Evolutionary conservation across 1,140 invertebrate genomes (phyloP).

Genomic region (Drosophila mojavensis): DNA sequence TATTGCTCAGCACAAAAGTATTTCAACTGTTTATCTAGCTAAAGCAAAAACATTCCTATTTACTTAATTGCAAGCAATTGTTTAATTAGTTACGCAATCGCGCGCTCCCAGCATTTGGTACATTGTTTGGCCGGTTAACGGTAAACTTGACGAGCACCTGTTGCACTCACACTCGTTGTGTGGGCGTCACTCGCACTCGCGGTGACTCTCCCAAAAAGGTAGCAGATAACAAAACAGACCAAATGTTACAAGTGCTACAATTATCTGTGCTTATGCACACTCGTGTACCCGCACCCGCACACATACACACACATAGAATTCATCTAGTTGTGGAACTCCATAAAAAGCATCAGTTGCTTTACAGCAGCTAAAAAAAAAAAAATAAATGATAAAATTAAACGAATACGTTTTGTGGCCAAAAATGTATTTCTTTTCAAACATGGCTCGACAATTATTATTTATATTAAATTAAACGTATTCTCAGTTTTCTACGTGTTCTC

Average conservation of each 20-base stretch:
- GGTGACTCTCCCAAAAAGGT: conserved; percentile 33
- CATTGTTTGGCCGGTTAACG: conserved; percentile 50
- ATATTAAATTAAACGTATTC: conserved; percentile 50
- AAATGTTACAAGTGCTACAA: conserved; percentile 41
- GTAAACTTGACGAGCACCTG: conserved; percentile 64
- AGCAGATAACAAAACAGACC: conserved; percentile 43
- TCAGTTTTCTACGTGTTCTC: conserved; percentile 42
- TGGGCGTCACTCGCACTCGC: conserved; percentile 13
- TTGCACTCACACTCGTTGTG: conserved; percentile 41
- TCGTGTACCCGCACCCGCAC: conserved; percentile 18
- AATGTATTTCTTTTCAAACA: conserved; percentile 45
- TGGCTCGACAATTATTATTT: conserved; percentile 49
- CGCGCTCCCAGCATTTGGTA: conserved; percentile 29
- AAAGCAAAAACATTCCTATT: conserved; percentile 46
- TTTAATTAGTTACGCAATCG: conserved; percentile 80
- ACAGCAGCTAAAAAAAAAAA: conserved; percentile 29
- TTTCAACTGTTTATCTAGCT: conserved; percentile 53
- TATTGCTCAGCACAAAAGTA: conserved; percentile 47
- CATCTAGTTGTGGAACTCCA: conserved; percentile 34
- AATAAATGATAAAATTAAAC: conserved; percentile 34
- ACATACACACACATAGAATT: conserved; percentile 8
- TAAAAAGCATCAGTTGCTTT: conserved; percentile 56
- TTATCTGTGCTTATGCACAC: conserved; percentile 40
- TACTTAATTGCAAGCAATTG: conserved; percentile 70
- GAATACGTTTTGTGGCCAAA: conserved; percentile 55